These are phyloP conservation scores for Acanthosepion esculentum DNA, from an alignment of 2,888 invertebrate species.

Conservation along the genomic window DNA sequence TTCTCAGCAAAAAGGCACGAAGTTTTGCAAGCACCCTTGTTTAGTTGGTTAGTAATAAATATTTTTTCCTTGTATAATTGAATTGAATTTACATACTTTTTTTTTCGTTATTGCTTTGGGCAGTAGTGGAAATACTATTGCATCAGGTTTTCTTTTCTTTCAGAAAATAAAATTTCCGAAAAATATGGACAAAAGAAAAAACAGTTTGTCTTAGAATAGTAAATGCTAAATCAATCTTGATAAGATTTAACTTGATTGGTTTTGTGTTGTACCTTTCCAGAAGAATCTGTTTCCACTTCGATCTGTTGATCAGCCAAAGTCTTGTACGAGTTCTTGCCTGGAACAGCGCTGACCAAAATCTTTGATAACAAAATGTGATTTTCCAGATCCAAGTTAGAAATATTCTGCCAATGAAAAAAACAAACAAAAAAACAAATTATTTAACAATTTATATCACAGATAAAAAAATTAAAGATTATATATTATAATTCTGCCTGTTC, in stretches of 20 bases:
- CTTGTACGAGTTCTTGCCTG: neutral
- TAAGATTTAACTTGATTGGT: neutral
- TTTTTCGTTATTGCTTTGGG: too few relatives aligned
- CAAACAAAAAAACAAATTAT: neutral
- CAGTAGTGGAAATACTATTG: too few relatives aligned
- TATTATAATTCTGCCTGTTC: too few relatives aligned
- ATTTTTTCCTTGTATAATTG: too few relatives aligned
- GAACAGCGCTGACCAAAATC: neutral
- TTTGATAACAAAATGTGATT: constrained; percentile 12
- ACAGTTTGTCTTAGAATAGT: too few relatives aligned
- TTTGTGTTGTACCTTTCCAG: neutral
- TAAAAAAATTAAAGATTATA: neutral
- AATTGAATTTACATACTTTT: too few relatives aligned
- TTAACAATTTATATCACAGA: neutral
- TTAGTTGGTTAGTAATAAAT: too few relatives aligned
- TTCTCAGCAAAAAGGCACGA: too few relatives aligned
- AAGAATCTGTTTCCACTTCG: neutral
- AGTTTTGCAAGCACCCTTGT: too few relatives aligned
- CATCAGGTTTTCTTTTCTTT: too few relatives aligned
- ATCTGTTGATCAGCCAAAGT: constrained; percentile 2
- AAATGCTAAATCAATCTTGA: neutral
- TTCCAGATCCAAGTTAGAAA: neutral
- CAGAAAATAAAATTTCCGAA: too few relatives aligned
- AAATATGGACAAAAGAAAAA: too few relatives aligned
- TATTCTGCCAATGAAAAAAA: neutral